Conservation (phyloP, 2,888 invertebrate species). For the Resseliella maxima region DNA sequence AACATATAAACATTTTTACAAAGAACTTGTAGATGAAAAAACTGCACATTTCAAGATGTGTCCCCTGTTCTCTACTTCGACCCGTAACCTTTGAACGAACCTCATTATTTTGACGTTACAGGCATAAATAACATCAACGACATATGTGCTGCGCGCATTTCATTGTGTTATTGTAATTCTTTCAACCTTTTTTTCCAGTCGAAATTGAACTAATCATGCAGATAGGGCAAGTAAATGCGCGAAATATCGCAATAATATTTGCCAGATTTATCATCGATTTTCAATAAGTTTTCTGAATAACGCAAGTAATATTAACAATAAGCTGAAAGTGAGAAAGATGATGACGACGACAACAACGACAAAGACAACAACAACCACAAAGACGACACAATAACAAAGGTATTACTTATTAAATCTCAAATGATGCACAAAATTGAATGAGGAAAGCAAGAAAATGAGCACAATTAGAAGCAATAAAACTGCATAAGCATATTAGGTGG, state of each 20-base stretch:
- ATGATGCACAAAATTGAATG: too few relatives aligned
- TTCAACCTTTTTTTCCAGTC: neutral
- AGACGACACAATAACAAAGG: too few relatives aligned
- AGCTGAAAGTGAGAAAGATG: too few relatives aligned
- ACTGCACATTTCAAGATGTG: neutral
- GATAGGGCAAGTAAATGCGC: neutral
- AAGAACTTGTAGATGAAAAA: too few relatives aligned
- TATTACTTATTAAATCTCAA: too few relatives aligned
- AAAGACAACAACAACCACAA: too few relatives aligned
- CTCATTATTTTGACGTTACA: neutral
- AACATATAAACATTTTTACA: too few relatives aligned
- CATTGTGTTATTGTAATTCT: neutral
- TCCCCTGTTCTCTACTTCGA: neutral
- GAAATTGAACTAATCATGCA: neutral
- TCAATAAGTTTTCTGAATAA: neutral
- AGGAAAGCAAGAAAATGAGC: too few relatives aligned
- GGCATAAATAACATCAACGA: neutral
- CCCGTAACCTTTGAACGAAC: constrained; percentile 27
- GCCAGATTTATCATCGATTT: constrained; percentile 29
- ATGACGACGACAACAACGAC: too few relatives aligned
- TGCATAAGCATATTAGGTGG: too few relatives aligned
- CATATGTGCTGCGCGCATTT: neutral
- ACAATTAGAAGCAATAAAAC: too few relatives aligned
- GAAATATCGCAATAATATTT: neutral
- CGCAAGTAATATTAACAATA: neutral